Evolutionary conservation across 2,888 invertebrate genomes (phyloP).

Genomic region (Xestia rhomboidea): DNA sequence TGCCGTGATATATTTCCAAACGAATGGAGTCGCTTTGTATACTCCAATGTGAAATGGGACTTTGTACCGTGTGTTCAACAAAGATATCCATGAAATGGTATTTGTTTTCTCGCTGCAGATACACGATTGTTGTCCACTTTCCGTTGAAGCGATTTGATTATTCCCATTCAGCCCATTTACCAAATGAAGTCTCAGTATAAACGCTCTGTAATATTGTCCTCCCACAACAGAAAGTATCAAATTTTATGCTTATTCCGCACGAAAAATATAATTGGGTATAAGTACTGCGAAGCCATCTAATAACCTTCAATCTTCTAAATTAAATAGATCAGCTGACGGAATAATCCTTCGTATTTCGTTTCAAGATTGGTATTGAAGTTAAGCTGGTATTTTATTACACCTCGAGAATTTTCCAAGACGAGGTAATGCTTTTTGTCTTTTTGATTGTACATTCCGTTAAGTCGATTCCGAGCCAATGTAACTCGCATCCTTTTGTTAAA

Average conservation of each 20-base stretch:
- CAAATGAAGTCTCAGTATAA: background rate
- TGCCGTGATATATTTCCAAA: conserved; percentile 71
- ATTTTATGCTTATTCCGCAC: conserved; percentile 28
- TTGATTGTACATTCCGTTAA: conserved; percentile 50
- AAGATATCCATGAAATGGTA: conserved; percentile 70
- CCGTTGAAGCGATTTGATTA: conserved; percentile 41
- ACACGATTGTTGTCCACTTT: conserved; percentile 49
- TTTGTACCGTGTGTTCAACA: conserved; percentile 69
- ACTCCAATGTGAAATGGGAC: conserved; percentile 66
- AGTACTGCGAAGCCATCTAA: conserved; percentile 42
- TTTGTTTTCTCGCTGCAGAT: conserved; percentile 67
- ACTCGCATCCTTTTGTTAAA: conserved; percentile 47
- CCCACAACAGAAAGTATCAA: conserved; percentile 13
- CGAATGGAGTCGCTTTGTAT: conserved; percentile 70
- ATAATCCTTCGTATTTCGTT: conserved; percentile 54
- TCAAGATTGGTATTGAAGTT: conserved; percentile 49
- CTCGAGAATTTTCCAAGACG: conserved; percentile 36
- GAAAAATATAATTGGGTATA: conserved; percentile 43
- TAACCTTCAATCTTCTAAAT: conserved; percentile 53
- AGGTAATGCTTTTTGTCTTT: conserved; percentile 48
- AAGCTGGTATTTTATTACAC: conserved; percentile 56
- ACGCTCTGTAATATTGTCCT: background rate
- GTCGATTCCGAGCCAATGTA: conserved; percentile 44
- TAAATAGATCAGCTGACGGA: conserved; percentile 51
- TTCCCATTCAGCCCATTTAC: conserved; percentile 13